Evolutionary conservation across 1,140 invertebrate species (phyloP).

Genomic region (Hyposmocoma kahamanoa): DNA sequence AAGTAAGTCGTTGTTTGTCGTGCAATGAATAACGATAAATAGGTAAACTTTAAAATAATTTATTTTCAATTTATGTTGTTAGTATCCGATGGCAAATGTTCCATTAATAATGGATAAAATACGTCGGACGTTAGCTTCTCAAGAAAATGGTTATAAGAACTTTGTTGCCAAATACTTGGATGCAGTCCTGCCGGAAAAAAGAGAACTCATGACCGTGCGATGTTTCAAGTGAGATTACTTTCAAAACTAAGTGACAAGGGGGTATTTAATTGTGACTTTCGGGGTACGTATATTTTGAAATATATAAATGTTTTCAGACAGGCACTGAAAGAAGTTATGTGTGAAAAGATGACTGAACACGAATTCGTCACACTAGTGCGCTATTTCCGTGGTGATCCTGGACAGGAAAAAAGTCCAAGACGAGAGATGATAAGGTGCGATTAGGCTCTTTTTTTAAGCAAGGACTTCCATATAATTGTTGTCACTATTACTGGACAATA

Average conservation of each 20-base stretch:
- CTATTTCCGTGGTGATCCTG: constrained; percentile 74
- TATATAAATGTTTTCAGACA: constrained; percentile 51
- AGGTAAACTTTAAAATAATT: not conserved
- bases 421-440: constrained; percentile 71
- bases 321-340: constrained; percentile 75
- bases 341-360: constrained; percentile 81
- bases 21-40: constrained; percentile 5
- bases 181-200: constrained; percentile 49
- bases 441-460: too few species aligned
- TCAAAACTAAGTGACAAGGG: not conserved
- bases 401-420: constrained; percentile 58
- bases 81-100: constrained; percentile 84
- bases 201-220: constrained; percentile 67
- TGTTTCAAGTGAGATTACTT: constrained; percentile 73
- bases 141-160: constrained; percentile 79
- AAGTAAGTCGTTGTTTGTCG: constrained; percentile 71
- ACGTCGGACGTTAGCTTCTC: constrained; percentile 69
- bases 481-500: too few species aligned
- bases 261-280: not conserved
- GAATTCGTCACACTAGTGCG: constrained; percentile 84
- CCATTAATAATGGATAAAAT: constrained; percentile 82
- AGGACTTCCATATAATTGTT: too few species aligned
- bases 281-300: too few species aligned
- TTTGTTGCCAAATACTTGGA: constrained; percentile 81
- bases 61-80: constrained; percentile 8